Conservation (phyloP, 2,797 vertebrate species). For the Echeneis naucrates region DNA sequence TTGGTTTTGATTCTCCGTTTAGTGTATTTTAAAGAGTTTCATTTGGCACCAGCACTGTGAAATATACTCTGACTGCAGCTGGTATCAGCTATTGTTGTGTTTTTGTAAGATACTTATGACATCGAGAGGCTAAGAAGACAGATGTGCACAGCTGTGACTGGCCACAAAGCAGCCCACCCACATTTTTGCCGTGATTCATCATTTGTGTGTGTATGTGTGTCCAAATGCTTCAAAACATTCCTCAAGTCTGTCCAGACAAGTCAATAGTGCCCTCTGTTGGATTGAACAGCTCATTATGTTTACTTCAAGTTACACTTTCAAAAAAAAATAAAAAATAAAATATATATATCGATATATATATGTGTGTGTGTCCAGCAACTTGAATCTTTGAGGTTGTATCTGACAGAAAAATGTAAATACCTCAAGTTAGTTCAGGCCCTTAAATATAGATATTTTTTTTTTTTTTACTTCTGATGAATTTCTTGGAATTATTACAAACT, state of each 20-base stretch:
- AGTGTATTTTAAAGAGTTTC: slow-evolving; percentile 50
- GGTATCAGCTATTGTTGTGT: slow-evolving; percentile 66
- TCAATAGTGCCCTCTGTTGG: slow-evolving; percentile 58
- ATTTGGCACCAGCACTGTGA: slow-evolving; percentile 42
- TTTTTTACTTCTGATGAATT: too few relatives aligned
- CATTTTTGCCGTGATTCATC: slow-evolving; percentile 59
- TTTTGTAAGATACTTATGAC: slow-evolving; percentile 68
- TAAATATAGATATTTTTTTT: too few relatives aligned
- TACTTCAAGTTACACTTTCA: neutral
- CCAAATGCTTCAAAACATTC: slow-evolving; percentile 7
- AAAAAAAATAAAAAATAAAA: neutral
- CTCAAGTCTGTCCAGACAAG: neutral
- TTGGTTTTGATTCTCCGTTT: slow-evolving; percentile 21
- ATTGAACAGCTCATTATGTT: neutral
- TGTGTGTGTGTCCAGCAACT: neutral
- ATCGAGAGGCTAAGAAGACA: slow-evolving; percentile 53
- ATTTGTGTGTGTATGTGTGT: slow-evolving; percentile 2
- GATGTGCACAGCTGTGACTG: slow-evolving; percentile 73
- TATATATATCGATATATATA: too few relatives aligned
- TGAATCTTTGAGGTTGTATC: neutral
- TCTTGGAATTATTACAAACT: too few relatives aligned
- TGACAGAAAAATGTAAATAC: neutral
- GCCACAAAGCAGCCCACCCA: slow-evolving; percentile 71
- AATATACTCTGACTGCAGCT: slow-evolving; percentile 49
- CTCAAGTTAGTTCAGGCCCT: neutral